Percentiles rank a stretch among this genome's conserved stretches.
Conservation (phyloP, 2,797 vertebrate species). For the Alcedo quadribrachys region DNA sequence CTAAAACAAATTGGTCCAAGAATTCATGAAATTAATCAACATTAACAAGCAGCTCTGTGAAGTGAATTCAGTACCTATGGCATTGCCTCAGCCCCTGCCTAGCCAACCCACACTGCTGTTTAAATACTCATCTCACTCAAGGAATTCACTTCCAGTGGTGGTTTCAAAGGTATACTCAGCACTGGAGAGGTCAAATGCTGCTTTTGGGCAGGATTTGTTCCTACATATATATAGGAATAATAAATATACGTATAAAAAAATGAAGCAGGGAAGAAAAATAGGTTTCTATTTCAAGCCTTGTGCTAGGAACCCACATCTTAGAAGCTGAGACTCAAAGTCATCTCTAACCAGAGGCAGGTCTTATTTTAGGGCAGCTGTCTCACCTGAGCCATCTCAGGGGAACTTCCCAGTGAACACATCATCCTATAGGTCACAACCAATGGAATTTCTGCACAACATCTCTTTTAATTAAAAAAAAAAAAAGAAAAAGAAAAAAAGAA, state of each 20-base stretch:
- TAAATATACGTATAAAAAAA: not conserved
- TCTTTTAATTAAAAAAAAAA: not conserved
- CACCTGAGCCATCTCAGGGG: not conserved
- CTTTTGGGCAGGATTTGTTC: not conserved
- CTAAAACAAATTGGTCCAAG: slow-evolving; percentile 8
- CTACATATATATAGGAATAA: not conserved
- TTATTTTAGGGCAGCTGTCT: not conserved
- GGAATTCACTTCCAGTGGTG: not conserved
- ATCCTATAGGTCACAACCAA: not conserved
- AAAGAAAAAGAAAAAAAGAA: not conserved
- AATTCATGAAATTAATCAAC: not conserved
- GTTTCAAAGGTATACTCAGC: not conserved
- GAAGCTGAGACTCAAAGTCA: not conserved
- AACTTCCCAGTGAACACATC: not conserved
- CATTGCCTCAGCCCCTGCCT: slow-evolving; percentile 27
- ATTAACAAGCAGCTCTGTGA: slow-evolving; percentile 1
- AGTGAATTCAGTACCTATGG: not conserved
- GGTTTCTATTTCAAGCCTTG: not conserved
- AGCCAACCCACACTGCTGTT: not conserved
- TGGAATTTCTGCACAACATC: not conserved
- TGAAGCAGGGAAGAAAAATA: not conserved
- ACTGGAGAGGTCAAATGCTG: not conserved
- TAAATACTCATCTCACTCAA: not conserved
- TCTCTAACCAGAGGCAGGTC: not conserved
- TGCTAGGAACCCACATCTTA: not conserved